These are phyloP conservation scores for Lutjanus campechanus DNA, from an alignment of 2,797 vertebrate genomes.

Conservation along the genomic window DNA sequence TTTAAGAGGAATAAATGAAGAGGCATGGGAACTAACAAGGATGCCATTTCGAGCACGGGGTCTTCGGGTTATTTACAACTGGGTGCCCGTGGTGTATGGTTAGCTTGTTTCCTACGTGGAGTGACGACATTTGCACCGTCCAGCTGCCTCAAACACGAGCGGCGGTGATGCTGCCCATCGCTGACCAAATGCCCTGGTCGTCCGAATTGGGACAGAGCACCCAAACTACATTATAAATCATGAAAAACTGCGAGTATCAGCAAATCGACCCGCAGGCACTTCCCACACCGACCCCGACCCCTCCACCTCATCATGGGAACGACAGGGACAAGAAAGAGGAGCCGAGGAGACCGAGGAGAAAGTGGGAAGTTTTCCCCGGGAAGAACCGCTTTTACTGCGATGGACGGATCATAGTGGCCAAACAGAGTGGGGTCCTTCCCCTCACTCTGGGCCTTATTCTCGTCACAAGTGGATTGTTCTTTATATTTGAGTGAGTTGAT, in stretches of 20 bases:
- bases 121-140: conserved; percentile 41
- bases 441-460: conserved; percentile 94
- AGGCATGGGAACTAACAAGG: conserved; percentile 14
- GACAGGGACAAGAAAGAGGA: conserved; percentile 46
- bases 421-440: conserved; percentile 91
- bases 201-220: conserved; percentile 47
- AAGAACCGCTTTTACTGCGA: conserved; percentile 95
- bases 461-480: conserved; percentile 91
- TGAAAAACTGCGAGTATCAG: conserved; percentile 93
- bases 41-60: conserved; percentile 1
- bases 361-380: conserved; percentile 95
- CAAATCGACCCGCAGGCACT: conserved; percentile 90
- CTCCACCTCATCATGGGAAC: conserved; percentile 50
- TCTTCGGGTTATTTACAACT: conserved; percentile 31
- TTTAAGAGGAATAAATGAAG: background rate
- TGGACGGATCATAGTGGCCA: conserved; percentile 91
- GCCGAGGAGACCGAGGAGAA: conserved; percentile 78
- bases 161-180: conserved; percentile 59
- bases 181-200: conserved; percentile 31
- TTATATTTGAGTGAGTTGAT: conserved; percentile 93
- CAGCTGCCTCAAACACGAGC: conserved; percentile 16
- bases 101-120: conserved; percentile 37
- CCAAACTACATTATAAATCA: conserved; percentile 63
- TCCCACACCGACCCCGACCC: conserved; percentile 60
- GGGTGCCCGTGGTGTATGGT: background rate